phyloP scores from a whole-genome alignment of 2,113 vertebrate genomes.

The Mungos mungo region DNA sequence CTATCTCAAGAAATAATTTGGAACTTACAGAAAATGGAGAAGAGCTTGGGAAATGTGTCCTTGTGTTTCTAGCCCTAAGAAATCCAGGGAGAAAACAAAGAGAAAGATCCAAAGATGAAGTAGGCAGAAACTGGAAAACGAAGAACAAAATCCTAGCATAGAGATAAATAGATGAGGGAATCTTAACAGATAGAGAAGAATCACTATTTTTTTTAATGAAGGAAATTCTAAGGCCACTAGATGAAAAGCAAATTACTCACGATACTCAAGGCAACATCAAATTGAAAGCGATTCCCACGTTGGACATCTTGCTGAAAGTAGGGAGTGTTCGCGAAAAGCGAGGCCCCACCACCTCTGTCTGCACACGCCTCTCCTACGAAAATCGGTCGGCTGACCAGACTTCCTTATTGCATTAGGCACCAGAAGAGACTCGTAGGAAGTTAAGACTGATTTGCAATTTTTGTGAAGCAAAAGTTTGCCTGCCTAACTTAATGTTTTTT shows the following conservation, averaged over 20 bases:
- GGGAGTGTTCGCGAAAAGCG: neutral
- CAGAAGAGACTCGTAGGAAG: neutral
- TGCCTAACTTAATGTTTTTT: neutral
- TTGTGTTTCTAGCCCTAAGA: neutral
- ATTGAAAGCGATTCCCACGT: neutral
- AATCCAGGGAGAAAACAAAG: neutral
- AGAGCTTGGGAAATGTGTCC: neutral
- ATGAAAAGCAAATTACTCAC: conserved; percentile 5
- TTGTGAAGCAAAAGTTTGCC: neutral
- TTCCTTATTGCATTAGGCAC: neutral
- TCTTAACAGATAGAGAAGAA: neutral
- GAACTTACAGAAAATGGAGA: neutral
- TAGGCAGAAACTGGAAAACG: neutral
- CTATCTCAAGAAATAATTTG: neutral
- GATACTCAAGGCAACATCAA: neutral
- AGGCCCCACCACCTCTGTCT: neutral
- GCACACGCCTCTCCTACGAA: neutral
- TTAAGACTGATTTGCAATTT: neutral
- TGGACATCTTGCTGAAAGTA: neutral
- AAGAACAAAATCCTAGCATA: neutral
- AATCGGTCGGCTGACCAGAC: neutral
- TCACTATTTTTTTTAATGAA: neutral
- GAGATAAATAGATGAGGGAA: neutral
- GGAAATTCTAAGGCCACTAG: neutral
- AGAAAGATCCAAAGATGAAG: neutral